Conservation (phyloP, 2,888 invertebrate species). For the Seira ritae region DNA sequence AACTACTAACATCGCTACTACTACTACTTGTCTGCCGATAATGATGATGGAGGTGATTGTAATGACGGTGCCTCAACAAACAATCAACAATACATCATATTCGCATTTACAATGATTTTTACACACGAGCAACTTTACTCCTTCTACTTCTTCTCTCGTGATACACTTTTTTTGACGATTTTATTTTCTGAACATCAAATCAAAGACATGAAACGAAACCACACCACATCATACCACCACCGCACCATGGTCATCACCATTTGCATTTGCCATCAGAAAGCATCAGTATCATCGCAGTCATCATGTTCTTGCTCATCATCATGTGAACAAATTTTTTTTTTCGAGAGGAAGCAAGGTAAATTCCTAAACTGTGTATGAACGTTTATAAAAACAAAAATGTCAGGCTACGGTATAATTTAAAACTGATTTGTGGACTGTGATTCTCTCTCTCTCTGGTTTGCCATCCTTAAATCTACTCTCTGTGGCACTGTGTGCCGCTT, state of each 20-base stretch:
- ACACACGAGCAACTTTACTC: conserved; percentile 48
- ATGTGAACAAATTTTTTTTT: conserved; percentile 7
- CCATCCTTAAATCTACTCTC: conserved; percentile 17
- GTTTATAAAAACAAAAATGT: conserved; percentile 63
- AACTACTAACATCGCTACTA: no score
- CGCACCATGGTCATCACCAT: conserved; percentile 21
- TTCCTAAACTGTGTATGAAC: conserved; percentile 60
- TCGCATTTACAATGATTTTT: conserved; percentile 56
- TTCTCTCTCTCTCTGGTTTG: neutral
- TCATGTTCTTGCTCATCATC: conserved; percentile 13
- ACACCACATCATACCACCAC: no score
- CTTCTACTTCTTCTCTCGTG: conserved; percentile 43
- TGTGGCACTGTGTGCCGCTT: conserved; percentile 45
- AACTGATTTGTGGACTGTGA: conserved; percentile 54
- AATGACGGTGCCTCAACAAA: conserved; percentile 48
- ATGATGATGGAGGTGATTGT: conserved; percentile 36
- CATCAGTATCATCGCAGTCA: neutral
- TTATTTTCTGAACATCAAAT: neutral
- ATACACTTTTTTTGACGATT: conserved; percentile 9
- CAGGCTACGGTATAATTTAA: conserved; percentile 61
- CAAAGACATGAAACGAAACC: no score
- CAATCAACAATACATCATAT: conserved; percentile 65
- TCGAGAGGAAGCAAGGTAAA: conserved; percentile 54
- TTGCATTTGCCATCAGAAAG: conserved; percentile 33
- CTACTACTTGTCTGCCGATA: neutral